Evolutionary conservation across 2,888 invertebrate species (phyloP), one percentile per base, ranked within the genome.

Genomic region (Homarus gammarus): DNA sequence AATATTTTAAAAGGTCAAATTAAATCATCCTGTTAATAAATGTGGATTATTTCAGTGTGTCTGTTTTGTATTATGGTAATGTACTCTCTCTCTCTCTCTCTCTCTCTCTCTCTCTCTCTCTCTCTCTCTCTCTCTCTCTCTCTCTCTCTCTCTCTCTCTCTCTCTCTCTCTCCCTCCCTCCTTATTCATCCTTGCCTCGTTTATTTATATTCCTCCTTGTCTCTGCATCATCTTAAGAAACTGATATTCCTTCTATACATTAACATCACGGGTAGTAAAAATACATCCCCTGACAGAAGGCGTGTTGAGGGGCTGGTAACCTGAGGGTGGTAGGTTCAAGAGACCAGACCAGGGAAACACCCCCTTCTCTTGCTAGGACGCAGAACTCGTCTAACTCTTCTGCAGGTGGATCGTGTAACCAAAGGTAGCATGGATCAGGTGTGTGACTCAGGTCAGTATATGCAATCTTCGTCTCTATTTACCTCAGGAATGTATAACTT

Each of bases 301-400:
- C 18, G 79, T 61, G 79, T 44, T 79, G 10, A 51, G 38, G 44
- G 56, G 40, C n/a, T 40, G 31, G 75, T 75, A 75, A 56, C 79
- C 27, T 79, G 61, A 61, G 56, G 79, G 79, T 33, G 51, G 27
- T 6, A 38, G 51, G 79, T 61, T 61, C 61, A n/a, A 38, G 79
- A 51, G 79, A 79, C 79, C 79, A 22, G 79, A 79, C 40, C 36
- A 56, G 79, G 49, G 79, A 79, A 79, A 79, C 79, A 61, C 79
- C 79, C 79, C 51, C 79, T 31, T 27, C 36, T 61, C 36, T 38
- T 56, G 61, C 61, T 61, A 38, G 22, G 79, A 61, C 33, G 56
- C 79, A 79, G 78, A 49, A 33, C 18, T 78, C 38, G 78, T 33
- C 12, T 22, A 78, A 31, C 22, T 18, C 51, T n/a, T 51, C 78